Evolutionary conservation across 2,888 invertebrate species (phyloP), one percentile per base, ranked within the genome.

Genomic region (Augochlorella aurata): DNA sequence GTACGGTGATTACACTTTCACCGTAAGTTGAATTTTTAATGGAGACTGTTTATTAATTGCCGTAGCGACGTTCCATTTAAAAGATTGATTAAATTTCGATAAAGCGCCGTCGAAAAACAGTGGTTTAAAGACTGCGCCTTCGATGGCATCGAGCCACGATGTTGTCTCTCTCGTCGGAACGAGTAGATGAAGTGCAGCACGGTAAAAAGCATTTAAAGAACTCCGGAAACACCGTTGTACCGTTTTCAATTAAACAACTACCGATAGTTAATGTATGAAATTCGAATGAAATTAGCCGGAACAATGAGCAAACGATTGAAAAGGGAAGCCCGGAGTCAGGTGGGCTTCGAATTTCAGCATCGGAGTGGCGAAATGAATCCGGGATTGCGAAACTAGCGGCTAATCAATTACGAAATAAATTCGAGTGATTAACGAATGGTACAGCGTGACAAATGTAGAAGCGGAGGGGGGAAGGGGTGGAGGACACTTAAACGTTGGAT

Each of bases 1-100:
- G 58, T 44, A 29, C 29, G 47, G 44, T 66, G 65, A 78, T 70
- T 73, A 74, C 66, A 73, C 69, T 70, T 79, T 63, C 72, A 49
- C 58, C 63, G 49, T 45, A 66, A 63, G 44, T 81, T 74, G 65
- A 16, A 73, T 67, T 66, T 63, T 69, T 24, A 76, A 67, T 47
- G 18, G 21, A 24, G 50, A 49, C 54, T 16, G 50, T 72, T 54
- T 67, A 72, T 77, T 80, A 47, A 77, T 77, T 63, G 67, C 67
- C 49, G 66, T 50, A 14, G 65, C 49, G 24, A 66, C 49, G 76
- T 63, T 38, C 67, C 45, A 12, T 68, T 14, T 16, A 14, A 52
- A 45, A 50, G 45, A 7, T 66, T 61, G 45, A 7, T 66, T 45
- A 68, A 68, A 50, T 68, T 50, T 49, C 65, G 44, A n/a, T 18